These are phyloP conservation scores for Apeltes quadracus DNA, from an alignment of 2,113 vertebrate genomes.

Conservation along the genomic window DNA sequence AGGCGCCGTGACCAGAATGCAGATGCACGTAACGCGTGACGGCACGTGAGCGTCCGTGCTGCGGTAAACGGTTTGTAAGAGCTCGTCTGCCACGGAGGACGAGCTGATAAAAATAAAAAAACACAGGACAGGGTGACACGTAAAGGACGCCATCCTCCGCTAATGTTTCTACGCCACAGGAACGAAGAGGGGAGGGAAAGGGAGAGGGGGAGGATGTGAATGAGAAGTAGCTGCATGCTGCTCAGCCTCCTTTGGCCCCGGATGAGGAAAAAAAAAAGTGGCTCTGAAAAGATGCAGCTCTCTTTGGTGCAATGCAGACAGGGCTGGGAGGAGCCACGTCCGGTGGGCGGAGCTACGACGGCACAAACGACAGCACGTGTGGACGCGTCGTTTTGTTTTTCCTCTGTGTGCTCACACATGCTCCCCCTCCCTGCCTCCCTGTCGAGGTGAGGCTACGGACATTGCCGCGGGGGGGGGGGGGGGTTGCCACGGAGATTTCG, in stretches of 20 bases:
- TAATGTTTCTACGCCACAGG: neutral
- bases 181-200: neutral
- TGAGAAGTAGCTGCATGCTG: conserved; percentile 52
- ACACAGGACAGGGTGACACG: neutral
- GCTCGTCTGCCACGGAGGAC: neutral
- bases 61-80: conserved; percentile 34
- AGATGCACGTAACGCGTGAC: conserved; percentile 73
- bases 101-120: neutral
- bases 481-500: conserved; percentile 33
- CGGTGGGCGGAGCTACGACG: conserved; percentile 57
- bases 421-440: neutral
- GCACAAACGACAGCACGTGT: conserved; percentile 9
- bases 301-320: conserved; percentile 80
- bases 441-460: conserved; percentile 39
- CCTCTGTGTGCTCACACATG: conserved; percentile 34
- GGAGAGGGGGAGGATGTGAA: conserved; percentile 17
- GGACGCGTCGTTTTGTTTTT: conserved; percentile 45
- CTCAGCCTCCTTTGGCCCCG: conserved; percentile 28
- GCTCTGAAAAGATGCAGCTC: conserved; percentile 60
- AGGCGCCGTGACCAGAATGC: conserved; percentile 65
- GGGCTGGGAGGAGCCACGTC: conserved; percentile 52
- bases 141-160: neutral
- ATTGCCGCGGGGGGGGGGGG: no score
- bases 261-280: conserved; percentile 49
- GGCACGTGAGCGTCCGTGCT: conserved; percentile 49